These are phyloP conservation scores for Xylocampa areola DNA, from an alignment of 2,888 invertebrate species.

Conservation along the genomic window DNA sequence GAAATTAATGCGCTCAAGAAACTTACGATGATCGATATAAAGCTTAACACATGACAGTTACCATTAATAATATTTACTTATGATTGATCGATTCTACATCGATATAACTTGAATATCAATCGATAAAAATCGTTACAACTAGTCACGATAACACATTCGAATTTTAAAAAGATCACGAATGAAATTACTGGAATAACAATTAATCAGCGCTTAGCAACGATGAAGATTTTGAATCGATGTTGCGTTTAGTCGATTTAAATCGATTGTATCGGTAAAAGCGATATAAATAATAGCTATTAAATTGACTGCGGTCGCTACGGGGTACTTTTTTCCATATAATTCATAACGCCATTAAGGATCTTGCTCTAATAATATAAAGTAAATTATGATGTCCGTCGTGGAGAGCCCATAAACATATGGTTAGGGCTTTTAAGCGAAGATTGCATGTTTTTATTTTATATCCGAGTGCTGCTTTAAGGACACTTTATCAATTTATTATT, in stretches of 20 bases:
- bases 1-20: constrained; percentile 63
- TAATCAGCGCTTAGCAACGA: constrained; percentile 54
- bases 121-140: constrained; percentile 57
- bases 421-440: constrained; percentile 18
- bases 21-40: constrained; percentile 77
- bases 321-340: constrained; percentile 78
- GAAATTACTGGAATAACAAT: constrained; percentile 58
- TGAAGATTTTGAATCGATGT: constrained; percentile 56
- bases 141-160: constrained; percentile 67
- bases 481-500: no score
- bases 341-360: constrained; percentile 79
- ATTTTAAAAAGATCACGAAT: constrained; percentile 61
- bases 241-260: constrained; percentile 46
- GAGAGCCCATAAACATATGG: constrained; percentile 75
- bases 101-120: constrained; percentile 70
- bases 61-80: constrained; percentile 81
- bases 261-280: constrained; percentile 67
- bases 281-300: constrained; percentile 80
- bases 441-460: neutral
- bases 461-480: no score
- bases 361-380: constrained; percentile 80
- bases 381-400: constrained; percentile 81
- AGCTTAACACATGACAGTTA: constrained; percentile 74
- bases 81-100: constrained; percentile 79
- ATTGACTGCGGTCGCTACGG: constrained; percentile 77